Base-by-base conservation (phyloP, 2,797 vertebrate species). In the Pitangus sulphuratus region DNA sequence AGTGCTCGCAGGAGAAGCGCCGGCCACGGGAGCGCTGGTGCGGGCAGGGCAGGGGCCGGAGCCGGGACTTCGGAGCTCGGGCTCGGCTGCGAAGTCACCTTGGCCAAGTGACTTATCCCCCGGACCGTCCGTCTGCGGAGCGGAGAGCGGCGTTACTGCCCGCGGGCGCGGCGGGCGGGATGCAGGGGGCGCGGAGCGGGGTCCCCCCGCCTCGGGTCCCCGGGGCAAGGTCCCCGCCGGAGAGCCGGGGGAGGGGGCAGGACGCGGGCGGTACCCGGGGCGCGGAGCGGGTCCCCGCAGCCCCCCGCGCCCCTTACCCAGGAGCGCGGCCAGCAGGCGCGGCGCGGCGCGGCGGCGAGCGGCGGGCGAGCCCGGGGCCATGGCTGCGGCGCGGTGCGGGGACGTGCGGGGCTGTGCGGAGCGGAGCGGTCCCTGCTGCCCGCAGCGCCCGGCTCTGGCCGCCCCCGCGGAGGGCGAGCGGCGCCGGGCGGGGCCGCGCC, bases 51-150 rank as follows among this genome's bases (percentile, higher is more conserved):
- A 37, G 71, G 74, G 84, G 71, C 81, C 1, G 95, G 81, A 61
- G 92, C 65, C 90, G 21, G 82, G 51, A 64, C 84, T 82, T 82
- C 93, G 18, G 86, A 90, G 83, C 91, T 35, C 45, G 62, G 87
- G 53, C 82, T 77, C 79, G 72, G 95, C 92, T 78, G 93, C 83
- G 48, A 95, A 96, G 94, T 95, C 95, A 97, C 95, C 96, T 96
- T 93, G 96, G 94, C 61, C 94, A 48, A 93, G 89, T 14, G 84
- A 56, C 93, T 95, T 79, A 80, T 90, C 90, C 72, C 72, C 42
- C 90, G 93, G 85, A 11, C 81, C 78, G 80, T 31, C 88, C 79
- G 94, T 39, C 91, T 87, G 93, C 96, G 35, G 95, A 75, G 91
- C 91, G 77, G 89, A 91, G 94, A 91, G 1, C 76, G 61, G 87